A percentile compares a stretch with the other conserved stretches of the same genome.
Evolutionary conservation across 2,797 vertebrate genomes (phyloP).

Genomic region (Geotrypetes seraphini): DNA sequence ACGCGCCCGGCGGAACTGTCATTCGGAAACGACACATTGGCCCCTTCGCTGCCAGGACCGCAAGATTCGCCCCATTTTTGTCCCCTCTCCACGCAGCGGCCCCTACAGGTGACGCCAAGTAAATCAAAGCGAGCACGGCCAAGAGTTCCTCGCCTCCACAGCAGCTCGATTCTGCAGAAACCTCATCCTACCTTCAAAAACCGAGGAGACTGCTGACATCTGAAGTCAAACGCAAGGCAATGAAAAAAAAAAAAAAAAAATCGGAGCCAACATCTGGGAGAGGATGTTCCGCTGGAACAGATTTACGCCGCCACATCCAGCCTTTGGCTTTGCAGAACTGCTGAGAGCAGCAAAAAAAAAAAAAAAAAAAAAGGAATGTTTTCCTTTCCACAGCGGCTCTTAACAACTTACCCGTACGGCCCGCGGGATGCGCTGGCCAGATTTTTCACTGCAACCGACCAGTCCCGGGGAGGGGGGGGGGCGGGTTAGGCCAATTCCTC

Average conservation of each 20-base stretch:
- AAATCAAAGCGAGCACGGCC: too few species aligned
- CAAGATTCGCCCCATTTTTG: conserved; percentile 4
- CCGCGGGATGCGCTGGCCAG: conserved; percentile 12
- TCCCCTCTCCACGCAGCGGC: conserved; percentile 13
- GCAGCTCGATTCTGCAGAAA: too few species aligned
- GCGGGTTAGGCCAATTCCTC: too few species aligned
- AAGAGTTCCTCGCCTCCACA: too few species aligned
- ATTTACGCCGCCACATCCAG: conserved; percentile 1
- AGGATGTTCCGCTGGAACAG: conserved; percentile 5
- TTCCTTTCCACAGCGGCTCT: not conserved
- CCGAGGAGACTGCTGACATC: conserved; percentile 2
- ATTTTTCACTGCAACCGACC: too few species aligned
- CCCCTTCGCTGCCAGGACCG: conserved; percentile 16
- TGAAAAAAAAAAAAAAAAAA: conserved; percentile 7
- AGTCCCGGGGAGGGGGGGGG: too few species aligned
- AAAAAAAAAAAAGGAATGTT: conserved; percentile 4
- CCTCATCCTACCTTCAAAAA: conserved; percentile 42
- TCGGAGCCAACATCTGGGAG: conserved; percentile 12
- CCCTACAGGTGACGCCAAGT: too few species aligned
- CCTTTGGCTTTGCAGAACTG: conserved; percentile 7
- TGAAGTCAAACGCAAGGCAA: conserved; percentile 11
- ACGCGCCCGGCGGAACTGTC: conserved; percentile 24
- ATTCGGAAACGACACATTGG: conserved; percentile 30
- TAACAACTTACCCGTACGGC: conserved; percentile 31
- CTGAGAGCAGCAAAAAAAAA: conserved; percentile 8